These are phyloP conservation scores for Lithosia quadra DNA, from an alignment of 2,888 invertebrate genomes.

Conservation along the genomic window DNA sequence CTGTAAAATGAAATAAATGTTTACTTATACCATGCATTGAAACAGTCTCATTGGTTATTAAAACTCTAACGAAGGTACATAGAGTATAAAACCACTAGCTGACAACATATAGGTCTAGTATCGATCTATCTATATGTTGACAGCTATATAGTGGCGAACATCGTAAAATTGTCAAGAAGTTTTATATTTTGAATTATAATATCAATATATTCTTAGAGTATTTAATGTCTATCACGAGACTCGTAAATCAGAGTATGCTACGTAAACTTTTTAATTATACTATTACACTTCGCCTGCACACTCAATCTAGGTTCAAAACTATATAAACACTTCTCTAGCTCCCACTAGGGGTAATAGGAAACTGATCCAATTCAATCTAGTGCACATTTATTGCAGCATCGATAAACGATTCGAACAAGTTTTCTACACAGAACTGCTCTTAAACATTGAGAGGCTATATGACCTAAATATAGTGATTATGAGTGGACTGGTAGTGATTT, in stretches of 20 bases:
- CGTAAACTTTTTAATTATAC: neutral
- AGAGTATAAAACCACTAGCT: neutral
- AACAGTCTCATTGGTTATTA: too few species aligned
- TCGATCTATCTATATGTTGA: too few species aligned
- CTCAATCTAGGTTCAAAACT: neutral
- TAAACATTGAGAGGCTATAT: neutral
- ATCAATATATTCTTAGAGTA: neutral
- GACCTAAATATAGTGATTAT: conserved; percentile 11
- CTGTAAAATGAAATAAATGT: too few species aligned
- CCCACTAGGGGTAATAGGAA: neutral
- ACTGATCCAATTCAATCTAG: conserved; percentile 23
- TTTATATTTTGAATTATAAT: neutral
- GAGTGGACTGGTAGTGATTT: neutral
- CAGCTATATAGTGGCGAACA: too few species aligned
- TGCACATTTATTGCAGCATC: conserved; percentile 28
- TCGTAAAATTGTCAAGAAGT: neutral
- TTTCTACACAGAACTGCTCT: conserved; percentile 9
- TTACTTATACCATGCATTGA: too few species aligned
- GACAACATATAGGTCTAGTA: neutral
- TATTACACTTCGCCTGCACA: neutral
- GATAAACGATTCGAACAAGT: conserved; percentile 32
- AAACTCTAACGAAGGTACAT: neutral
- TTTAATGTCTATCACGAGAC: neutral
- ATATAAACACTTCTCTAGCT: neutral
- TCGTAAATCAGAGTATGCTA: too few species aligned